Base-by-base conservation (phyloP, 2,113 vertebrate species). In the Cyprinodon brontotheroides region DNA sequence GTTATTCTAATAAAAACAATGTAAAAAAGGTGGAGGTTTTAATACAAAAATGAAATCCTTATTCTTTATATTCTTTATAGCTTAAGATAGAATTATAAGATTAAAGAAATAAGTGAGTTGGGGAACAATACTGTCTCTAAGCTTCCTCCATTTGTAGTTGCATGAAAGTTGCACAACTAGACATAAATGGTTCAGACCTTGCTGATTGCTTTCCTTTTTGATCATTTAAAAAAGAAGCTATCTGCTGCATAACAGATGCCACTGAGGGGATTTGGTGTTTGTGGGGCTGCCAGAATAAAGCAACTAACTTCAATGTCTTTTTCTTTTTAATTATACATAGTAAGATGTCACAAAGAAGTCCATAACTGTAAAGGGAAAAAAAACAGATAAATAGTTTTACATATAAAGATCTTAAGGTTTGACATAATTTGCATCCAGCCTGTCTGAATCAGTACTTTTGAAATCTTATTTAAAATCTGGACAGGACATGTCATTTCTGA, bases 1-100 rank as follows among this genome's bases (percentile, higher is more conserved):
- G 66, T 66, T 70, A 4, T n/a, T 37, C 76, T 84, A 86, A 75
- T 36, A 38, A 69, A n/a, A 3, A 17, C 40, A 36, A 37, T 74
- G 53, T 80, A 66, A 70, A 10, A 17, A 77, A 77, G 59, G 17
- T 20, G 20, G 14, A 40, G 0, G 15, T 43, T 57, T 47, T 65
- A 37, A 38, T 15, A 15, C 29, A 22, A 41, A 17, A 41, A 22
- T 61, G 14, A 47, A 48, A 29, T 13, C 66, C 10, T 60, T 57
- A 59, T 65, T 13, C 41, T 59, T 40, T 38, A 14, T 11, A 73
- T 75, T 29, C 29, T 29, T 64, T 40, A 60, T 63, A 47, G 50
- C 38, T 61, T 63, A 12, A 57, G 29, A 29, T 29, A 29, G 29
- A 29, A 29, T 29, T 29, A 29, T 29, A 29, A 29, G 1, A 14